Evolutionary conservation across 2,888 invertebrate genomes (phyloP).

Genomic region (Tetanocera ferruginea): DNA sequence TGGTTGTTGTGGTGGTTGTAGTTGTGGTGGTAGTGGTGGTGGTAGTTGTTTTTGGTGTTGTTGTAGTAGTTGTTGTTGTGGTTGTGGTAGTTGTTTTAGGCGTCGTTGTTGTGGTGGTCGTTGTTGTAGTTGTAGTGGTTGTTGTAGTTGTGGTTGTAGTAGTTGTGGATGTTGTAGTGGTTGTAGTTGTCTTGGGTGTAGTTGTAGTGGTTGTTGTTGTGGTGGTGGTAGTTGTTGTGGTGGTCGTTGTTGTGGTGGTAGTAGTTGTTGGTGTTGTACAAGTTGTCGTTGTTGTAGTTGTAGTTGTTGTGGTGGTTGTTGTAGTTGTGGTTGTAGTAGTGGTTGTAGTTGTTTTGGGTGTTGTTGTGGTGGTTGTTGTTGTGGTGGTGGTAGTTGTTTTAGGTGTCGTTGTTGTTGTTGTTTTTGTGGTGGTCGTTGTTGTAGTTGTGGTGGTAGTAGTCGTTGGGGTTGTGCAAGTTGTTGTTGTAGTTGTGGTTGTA

Average conservation of each 20-base stretch:
- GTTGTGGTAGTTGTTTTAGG: not conserved
- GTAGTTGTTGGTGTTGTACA: conserved; percentile 16
- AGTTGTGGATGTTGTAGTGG: not conserved
- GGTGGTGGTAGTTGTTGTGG: not conserved
- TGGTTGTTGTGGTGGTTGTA: not conserved
- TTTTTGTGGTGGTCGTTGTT: not conserved
- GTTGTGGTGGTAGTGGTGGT: conserved; percentile 4
- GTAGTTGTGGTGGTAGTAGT: conserved; percentile 14
- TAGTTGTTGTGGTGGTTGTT: not conserved
- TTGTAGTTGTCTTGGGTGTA: not conserved
- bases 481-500: conserved; percentile 1
- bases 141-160: conserved; percentile 14
- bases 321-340: not conserved
- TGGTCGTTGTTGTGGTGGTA: not conserved
- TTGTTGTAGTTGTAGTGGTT: not conserved
- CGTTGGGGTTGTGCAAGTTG: conserved; percentile 3
- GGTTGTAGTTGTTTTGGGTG: not conserved
- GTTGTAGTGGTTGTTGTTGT: not conserved
- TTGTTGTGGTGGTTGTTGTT: conserved; percentile 7
- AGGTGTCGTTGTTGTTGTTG: not conserved
- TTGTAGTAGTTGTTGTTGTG: not conserved
- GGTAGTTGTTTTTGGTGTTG: not conserved
- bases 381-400: not conserved
- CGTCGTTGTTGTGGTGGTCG: conserved; percentile 10
- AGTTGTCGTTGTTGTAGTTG: not conserved